Conservation (phyloP, 1,140 invertebrate genomes). For the Drosophila persimilis region DNA sequence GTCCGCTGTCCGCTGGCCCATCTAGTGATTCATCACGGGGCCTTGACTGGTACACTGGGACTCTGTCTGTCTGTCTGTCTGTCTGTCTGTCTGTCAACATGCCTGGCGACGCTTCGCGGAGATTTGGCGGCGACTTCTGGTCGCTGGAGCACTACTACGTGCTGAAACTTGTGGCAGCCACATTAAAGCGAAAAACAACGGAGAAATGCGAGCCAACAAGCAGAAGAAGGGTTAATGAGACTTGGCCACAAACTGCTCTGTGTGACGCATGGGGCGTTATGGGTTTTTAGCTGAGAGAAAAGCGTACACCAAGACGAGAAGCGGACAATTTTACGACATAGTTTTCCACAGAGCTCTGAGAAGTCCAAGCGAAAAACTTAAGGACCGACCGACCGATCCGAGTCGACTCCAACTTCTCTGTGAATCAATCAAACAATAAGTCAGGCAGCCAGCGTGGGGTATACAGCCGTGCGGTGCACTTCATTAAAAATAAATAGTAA, state of each 20-base stretch:
- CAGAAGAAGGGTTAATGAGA: slow-evolving; percentile 66
- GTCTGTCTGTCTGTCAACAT: slow-evolving; percentile 16
- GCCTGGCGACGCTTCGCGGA: neutral
- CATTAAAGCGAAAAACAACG: slow-evolving; percentile 41
- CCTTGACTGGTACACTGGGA: slow-evolving; percentile 24
- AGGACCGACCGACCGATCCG: slow-evolving; percentile 6
- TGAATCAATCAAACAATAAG: slow-evolving; percentile 69
- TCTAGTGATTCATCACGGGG: slow-evolving; percentile 41
- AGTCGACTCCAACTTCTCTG: neutral
- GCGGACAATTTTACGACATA: slow-evolving; percentile 62
- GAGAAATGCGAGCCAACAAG: slow-evolving; percentile 29
- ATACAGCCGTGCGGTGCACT: slow-evolving; percentile 19
- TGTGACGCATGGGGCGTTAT: slow-evolving; percentile 61
- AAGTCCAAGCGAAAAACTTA: slow-evolving; percentile 21
- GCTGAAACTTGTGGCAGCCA: slow-evolving; percentile 24
- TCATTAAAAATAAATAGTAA: slow-evolving; percentile 73
- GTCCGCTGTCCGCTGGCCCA: neutral
- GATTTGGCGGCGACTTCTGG: slow-evolving; percentile 1
- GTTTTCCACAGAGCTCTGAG: slow-evolving; percentile 35
- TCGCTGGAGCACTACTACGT: slow-evolving; percentile 11
- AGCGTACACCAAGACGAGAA: neutral
- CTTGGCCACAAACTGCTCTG: slow-evolving; percentile 37
- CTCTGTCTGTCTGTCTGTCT: slow-evolving; percentile 16
- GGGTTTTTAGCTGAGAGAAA: slow-evolving; percentile 42
- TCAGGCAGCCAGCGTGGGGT: slow-evolving; percentile 17